Percentiles rank a stretch among this genome's conserved stretches.
Conservation (phyloP, 2,888 invertebrate genomes). For the Pasiphila rectangulata region DNA sequence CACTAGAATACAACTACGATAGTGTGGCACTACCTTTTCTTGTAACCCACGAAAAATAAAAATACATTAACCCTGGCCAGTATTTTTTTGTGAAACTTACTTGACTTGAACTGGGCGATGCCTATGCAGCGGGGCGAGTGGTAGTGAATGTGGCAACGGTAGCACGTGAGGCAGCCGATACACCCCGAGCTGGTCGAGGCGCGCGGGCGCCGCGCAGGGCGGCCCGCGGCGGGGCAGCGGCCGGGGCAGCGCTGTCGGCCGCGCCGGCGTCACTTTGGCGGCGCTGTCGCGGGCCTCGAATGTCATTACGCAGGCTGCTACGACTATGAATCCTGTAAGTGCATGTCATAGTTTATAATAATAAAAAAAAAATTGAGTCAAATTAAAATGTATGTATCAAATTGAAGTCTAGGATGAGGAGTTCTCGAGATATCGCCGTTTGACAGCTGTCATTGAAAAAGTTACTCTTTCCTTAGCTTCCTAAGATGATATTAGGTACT, state of each 20-base stretch:
- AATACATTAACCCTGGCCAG: not conserved
- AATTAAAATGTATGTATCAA: no score
- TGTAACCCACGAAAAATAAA: no score
- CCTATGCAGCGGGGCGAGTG: conserved; percentile 60
- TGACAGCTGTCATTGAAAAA: no score
- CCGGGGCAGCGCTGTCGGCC: conserved; percentile 75
- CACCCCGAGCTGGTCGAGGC: conserved; percentile 85
- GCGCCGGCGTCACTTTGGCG: conserved; percentile 91
- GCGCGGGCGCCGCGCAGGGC: conserved; percentile 70
- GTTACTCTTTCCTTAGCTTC: no score
- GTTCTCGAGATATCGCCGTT: no score
- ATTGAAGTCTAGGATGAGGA: no score
- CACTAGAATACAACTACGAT: no score
- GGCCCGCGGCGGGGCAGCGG: conserved; percentile 73
- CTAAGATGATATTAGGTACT: no score
- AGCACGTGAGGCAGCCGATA: conserved; percentile 82
- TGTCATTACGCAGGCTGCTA: conserved; percentile 99
- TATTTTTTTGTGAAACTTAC: conserved; percentile 36
- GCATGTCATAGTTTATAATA: not conserved
- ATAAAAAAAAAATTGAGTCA: not conserved
- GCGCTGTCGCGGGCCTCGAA: conserved; percentile 98
- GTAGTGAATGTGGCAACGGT: conserved; percentile 67
- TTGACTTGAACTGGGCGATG: conserved; percentile 67
- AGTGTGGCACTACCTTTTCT: no score
- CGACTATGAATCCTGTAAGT: conserved; percentile 91